These are phyloP conservation scores for Dysdera silvatica DNA, from an alignment of 1,140 invertebrate species.

Conservation along the genomic window DNA sequence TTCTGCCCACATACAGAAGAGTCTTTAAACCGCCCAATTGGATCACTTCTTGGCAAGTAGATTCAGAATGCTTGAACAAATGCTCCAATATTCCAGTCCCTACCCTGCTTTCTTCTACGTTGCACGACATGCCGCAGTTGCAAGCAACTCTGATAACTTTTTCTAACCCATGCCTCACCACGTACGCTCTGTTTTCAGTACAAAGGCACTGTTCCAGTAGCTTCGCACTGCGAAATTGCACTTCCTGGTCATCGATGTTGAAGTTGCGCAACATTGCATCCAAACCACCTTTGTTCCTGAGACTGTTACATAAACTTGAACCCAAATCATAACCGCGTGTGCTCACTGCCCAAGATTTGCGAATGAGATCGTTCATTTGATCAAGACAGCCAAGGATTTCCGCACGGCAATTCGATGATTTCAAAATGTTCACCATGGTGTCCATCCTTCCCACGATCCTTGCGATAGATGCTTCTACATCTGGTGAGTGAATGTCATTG, in stretches of 20 bases:
- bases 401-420: slow-evolving; percentile 1
- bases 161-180: slow-evolving; percentile 86
- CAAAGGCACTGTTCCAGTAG: slow-evolving; percentile 91
- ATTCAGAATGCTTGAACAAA: slow-evolving; percentile 94
- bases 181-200: slow-evolving; percentile 85
- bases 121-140: slow-evolving; percentile 40
- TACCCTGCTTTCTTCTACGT: slow-evolving; percentile 62
- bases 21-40: slow-evolving; percentile 53
- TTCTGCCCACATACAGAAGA: slow-evolving; percentile 87
- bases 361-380: slow-evolving; percentile 46
- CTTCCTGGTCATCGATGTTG: slow-evolving; percentile 50
- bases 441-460: slow-evolving; percentile 22
- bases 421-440: slow-evolving; percentile 13
- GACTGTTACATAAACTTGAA: slow-evolving; percentile 58
- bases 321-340: slow-evolving; percentile 70
- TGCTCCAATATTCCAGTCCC: slow-evolving; percentile 95
- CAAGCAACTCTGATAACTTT: slow-evolving; percentile 72
- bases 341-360: slow-evolving; percentile 80
- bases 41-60: slow-evolving; percentile 72
- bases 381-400: slow-evolving; percentile 37
- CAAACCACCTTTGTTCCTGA: slow-evolving; percentile 56
- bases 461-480: slow-evolving; percentile 15
- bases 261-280: slow-evolving; percentile 82
- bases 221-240: slow-evolving; percentile 75
- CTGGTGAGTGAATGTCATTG: slow-evolving; percentile 1